Evolutionary conservation across 2,888 invertebrate genomes (phyloP), one percentile per base, ranked within the genome.

Genomic region (Sepiola atlantica): DNA sequence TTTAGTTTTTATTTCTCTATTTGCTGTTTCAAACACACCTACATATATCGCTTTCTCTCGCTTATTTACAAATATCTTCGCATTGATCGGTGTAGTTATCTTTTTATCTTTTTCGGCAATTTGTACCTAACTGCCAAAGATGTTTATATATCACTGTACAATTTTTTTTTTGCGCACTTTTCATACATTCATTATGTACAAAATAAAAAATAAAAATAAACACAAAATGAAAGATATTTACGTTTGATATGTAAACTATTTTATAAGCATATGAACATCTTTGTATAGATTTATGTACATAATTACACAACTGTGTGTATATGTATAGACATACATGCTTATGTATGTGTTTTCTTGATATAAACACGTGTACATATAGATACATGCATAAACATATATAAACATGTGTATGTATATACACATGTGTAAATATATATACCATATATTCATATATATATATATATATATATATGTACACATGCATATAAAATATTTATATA

Each of bases 51-150:
- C n/a, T 77, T 77, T 77, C 77, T n/a, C 77, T n/a, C n/a, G n/a
- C n/a, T 77, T 77, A 77, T 77, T 77, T 77, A 77, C 77, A 77
- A 77, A 77, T 77, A 77, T 77, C 77, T 77, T 16, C 18, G 77
- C n/a, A 18, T 77, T 77, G 77, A 77, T 77, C 77, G n/a, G n/a
- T 77, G n/a, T 77, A 16, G 16, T 77, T 77, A n/a, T 77, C 77
- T 77, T 18, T 77, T 57, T 57, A 20, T 57, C 20, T 57, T 57
- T 57, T 57, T 57, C n/a, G n/a, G 77, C 32, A n/a, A n/a, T 77
- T 77, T 77, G 77, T 32, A 77, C 77, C 77, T 77, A 77, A 77
- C 77, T 77, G n/a, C 77, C 77, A n/a, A n/a, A 77, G n/a, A 61
- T 61, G 21, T 61, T 21, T 61, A 8, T 61, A 24, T 61, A 24